A percentile compares a stretch with the other conserved stretches of the same genome.
Conservation (phyloP, 2,888 invertebrate species). For the Trisateles emortualis region DNA sequence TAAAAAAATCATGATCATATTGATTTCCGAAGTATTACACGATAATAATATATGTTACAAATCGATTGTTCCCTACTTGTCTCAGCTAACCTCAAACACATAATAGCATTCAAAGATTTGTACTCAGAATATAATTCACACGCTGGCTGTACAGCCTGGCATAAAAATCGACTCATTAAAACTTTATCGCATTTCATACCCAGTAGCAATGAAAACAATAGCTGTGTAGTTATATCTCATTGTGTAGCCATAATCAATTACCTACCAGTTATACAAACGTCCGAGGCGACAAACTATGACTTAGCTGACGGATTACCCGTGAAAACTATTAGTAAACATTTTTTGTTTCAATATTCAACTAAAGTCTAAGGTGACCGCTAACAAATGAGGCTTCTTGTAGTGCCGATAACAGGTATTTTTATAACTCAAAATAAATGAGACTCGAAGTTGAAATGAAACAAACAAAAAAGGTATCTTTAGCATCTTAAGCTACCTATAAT, state of each 20-base stretch:
- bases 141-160: neutral
- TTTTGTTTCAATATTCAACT: constrained; percentile 1
- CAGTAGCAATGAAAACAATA: constrained; percentile 20
- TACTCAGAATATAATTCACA: neutral
- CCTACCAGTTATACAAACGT: constrained; percentile 33
- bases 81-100: too few relatives aligned
- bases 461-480: too few relatives aligned
- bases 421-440: too few relatives aligned
- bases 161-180: neutral
- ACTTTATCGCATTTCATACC: constrained; percentile 6
- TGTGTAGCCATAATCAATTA: constrained; percentile 33
- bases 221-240: constrained; percentile 4
- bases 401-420: neutral
- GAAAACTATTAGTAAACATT: constrained; percentile 18
- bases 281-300: constrained; percentile 33
- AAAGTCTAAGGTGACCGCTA: neutral
- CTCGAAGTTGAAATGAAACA: too few relatives aligned
- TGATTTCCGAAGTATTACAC: too few relatives aligned
- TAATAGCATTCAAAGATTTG: neutral
- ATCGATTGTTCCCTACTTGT: too few relatives aligned
- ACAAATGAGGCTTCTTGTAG: neutral
- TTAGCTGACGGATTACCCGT: constrained; percentile 36
- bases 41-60: too few relatives aligned
- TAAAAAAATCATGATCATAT: too few relatives aligned
- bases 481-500: too few relatives aligned